These are phyloP conservation scores for Thereva unica DNA, from an alignment of 2,888 invertebrate genomes.

Conservation along the genomic window DNA sequence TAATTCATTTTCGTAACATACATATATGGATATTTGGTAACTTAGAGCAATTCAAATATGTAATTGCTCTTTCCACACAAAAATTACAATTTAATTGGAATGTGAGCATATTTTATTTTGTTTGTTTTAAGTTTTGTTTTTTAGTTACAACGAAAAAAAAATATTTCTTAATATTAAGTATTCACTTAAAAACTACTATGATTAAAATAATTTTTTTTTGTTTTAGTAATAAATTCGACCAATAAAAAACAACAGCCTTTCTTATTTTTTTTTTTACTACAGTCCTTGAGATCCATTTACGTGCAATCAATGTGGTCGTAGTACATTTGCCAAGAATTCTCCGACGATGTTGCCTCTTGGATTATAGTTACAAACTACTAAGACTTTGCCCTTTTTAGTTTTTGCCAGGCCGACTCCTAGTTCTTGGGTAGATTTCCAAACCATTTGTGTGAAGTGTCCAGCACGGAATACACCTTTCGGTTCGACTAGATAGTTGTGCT, in stretches of 20 bases:
- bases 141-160: no score
- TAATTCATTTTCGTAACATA: no score
- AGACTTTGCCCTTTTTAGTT: conserved; percentile 75
- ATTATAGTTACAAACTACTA: conserved; percentile 66
- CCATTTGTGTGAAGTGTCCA: conserved; percentile 74
- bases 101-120: no score
- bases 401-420: conserved; percentile 74
- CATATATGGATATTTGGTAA: no score
- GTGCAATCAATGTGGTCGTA: conserved; percentile 42
- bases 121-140: no score
- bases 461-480: conserved; percentile 57
- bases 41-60: no score
- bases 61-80: no score
- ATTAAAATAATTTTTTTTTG: no score
- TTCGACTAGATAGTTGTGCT: conserved; percentile 60
- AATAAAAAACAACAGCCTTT: conserved; percentile 35
- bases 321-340: conserved; percentile 47
- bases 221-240: conserved; percentile 31
- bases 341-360: conserved; percentile 48
- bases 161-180: no score
- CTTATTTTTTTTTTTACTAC: conserved; percentile 2
- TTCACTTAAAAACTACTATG: no score
- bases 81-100: no score
- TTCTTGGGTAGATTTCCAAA: conserved; percentile 71
- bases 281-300: conserved; percentile 13